Percentiles rank a stretch among this genome's conserved stretches.
Conservation (phyloP, 92 coral and sea anemone genomes). For the Meandrina meandrites region DNA sequence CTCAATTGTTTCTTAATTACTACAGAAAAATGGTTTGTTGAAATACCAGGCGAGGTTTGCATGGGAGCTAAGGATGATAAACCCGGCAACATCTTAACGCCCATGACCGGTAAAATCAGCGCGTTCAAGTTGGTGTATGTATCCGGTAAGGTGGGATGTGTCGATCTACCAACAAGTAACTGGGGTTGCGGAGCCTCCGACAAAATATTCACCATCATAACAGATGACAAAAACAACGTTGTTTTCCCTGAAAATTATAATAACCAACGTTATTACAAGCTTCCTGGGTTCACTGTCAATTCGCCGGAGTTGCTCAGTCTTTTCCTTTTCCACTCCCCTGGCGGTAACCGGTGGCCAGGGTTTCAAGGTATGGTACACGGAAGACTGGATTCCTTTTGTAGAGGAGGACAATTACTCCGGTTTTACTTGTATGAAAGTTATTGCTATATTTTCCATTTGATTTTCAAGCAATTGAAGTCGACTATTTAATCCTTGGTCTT, state of each 20-base stretch:
- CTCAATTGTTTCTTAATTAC: neutral
- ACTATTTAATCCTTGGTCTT: too few species aligned
- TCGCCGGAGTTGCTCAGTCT: conserved; percentile 2
- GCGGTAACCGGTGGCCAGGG: conserved; percentile 33
- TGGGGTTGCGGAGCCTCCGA: neutral
- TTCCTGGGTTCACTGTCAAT: conserved; percentile 1
- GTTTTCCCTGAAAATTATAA: neutral
- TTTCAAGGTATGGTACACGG: conserved; percentile 20
- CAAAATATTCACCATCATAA: neutral
- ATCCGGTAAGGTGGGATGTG: neutral
- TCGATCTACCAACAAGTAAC: neutral
- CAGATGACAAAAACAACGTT: neutral
- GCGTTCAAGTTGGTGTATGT: neutral
- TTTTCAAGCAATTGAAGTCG: neutral
- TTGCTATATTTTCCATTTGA: neutral
- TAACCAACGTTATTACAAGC: neutral
- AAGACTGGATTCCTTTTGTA: neutral
- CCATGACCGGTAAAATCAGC: neutral
- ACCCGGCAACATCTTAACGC: neutral
- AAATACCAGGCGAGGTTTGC: neutral
- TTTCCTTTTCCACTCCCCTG: neutral
- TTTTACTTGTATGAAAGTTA: neutral
- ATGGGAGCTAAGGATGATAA: neutral
- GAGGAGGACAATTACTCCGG: neutral
- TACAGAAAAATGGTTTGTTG: neutral